Conservation (phyloP, 2,888 invertebrate genomes). For the Eilema griseolum region DNA sequence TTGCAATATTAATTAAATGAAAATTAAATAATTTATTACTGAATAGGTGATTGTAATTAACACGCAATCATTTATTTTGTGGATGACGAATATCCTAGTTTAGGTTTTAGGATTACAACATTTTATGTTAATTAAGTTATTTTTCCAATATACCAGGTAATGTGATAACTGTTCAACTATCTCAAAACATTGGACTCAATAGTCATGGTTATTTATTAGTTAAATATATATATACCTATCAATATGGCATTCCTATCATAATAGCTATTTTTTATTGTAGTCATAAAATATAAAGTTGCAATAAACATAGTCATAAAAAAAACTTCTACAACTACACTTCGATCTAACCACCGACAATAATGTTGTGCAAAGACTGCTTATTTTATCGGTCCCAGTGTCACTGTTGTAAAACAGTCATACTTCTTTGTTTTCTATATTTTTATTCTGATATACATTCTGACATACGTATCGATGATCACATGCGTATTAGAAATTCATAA, state of each 20-base stretch:
- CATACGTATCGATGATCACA: neutral
- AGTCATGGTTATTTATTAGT: too few relatives aligned
- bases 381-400: neutral
- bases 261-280: neutral
- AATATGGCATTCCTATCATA: neutral
- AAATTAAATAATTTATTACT: too few relatives aligned
- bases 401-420: neutral
- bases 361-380: neutral
- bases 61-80: too few relatives aligned
- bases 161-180: too few relatives aligned
- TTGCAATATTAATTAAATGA: too few relatives aligned
- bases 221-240: neutral
- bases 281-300: neutral
- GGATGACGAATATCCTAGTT: too few relatives aligned
- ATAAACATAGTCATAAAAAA: conserved; percentile 1
- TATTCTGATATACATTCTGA: neutral
- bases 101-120: too few relatives aligned
- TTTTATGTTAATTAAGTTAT: too few relatives aligned
- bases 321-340: neutral
- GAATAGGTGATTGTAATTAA: too few relatives aligned
- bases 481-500: too few relatives aligned
- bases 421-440: neutral
- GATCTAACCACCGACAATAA: neutral
- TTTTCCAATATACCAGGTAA: too few relatives aligned
- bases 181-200: too few relatives aligned